phyloP scores from a whole-genome alignment of 1,140 invertebrate genomes.

The Manduca sexta region DNA sequence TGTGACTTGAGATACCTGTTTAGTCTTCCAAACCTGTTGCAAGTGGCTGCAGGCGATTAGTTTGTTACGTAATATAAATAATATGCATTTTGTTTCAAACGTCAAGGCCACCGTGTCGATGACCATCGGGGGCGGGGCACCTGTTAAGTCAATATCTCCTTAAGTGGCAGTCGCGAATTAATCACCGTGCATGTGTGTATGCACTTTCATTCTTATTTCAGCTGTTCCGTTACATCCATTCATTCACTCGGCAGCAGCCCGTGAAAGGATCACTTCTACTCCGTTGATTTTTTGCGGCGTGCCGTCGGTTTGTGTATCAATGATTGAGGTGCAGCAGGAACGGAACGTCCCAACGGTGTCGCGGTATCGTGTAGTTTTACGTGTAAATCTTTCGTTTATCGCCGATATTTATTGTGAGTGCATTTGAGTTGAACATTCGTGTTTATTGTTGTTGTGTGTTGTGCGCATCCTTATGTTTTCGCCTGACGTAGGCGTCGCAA shows the following conservation, averaged over 20 bases:
- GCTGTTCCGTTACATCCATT: constrained; percentile 25
- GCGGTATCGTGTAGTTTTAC: constrained; percentile 42
- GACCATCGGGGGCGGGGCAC: constrained; percentile 45
- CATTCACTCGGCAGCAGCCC: constrained; percentile 2
- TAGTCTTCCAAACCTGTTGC: constrained; percentile 55
- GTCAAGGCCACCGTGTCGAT: constrained; percentile 47
- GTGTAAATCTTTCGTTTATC: constrained; percentile 55
- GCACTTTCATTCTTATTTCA: constrained; percentile 61
- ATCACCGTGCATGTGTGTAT: constrained; percentile 48
- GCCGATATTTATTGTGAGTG: constrained; percentile 57
- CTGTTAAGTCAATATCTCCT: constrained; percentile 53
- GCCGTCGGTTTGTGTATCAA: constrained; percentile 12
- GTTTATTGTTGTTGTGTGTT: constrained; percentile 39
- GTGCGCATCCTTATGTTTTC: constrained; percentile 38
- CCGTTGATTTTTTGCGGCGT: background rate
- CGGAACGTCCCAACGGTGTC: constrained; percentile 30
- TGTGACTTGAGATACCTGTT: constrained; percentile 24
- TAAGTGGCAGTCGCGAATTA: constrained; percentile 58
- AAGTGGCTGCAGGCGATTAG: constrained; percentile 51
- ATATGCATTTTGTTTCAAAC: constrained; percentile 52
- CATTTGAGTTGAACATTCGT: constrained; percentile 42
- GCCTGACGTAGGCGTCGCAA: constrained; percentile 52
- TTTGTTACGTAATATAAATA: constrained; percentile 47
- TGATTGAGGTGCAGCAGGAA: constrained; percentile 29
- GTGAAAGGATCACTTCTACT: constrained; percentile 2